Evolutionary conservation across 2,888 invertebrate species (phyloP).

Genomic region (Drosophila greeni): DNA sequence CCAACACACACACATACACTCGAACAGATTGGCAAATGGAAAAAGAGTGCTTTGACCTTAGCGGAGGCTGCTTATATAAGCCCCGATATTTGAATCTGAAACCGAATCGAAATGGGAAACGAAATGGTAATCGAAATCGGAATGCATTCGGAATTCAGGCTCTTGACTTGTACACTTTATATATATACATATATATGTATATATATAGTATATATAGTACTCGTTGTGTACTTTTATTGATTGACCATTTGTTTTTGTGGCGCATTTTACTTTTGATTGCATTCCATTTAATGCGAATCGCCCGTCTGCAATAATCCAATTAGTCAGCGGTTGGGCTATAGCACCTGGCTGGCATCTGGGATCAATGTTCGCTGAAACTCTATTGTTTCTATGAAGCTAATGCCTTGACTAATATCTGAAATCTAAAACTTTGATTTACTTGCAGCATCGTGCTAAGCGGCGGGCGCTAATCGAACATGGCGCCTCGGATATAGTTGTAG

Average conservation of each 20-base stretch:
- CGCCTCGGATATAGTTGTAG: constrained; percentile 80
- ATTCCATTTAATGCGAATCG: constrained; percentile 39
- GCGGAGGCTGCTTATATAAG: constrained; percentile 65
- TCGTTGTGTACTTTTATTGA: constrained; percentile 43
- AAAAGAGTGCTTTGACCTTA: constrained; percentile 72
- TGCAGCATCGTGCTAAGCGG: constrained; percentile 79
- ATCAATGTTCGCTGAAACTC: constrained; percentile 45
- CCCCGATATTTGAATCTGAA: constrained; percentile 5
- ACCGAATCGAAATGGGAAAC: not conserved
- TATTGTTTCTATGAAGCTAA: not conserved
- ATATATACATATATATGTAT: not conserved
- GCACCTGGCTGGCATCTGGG: constrained; percentile 20
- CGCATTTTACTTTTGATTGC: constrained; percentile 53
- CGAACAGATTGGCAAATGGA: constrained; percentile 40
- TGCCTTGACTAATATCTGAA: not conserved
- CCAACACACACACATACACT: constrained; percentile 21
- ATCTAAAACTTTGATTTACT: constrained; percentile 28
- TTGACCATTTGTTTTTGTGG: constrained; percentile 37
- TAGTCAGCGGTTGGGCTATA: constrained; percentile 38
- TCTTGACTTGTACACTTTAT: not conserved
- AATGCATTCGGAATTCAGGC: not conserved
- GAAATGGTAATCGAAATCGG: not conserved
- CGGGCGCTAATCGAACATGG: constrained; percentile 79
- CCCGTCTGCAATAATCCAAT: constrained; percentile 57
- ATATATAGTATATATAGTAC: not conserved